A percentile compares a stretch with the other conserved stretches of the same genome.
phyloP scores from a whole-genome alignment of 2,113 vertebrate genomes.

The Oryzias curvinotus region DNA sequence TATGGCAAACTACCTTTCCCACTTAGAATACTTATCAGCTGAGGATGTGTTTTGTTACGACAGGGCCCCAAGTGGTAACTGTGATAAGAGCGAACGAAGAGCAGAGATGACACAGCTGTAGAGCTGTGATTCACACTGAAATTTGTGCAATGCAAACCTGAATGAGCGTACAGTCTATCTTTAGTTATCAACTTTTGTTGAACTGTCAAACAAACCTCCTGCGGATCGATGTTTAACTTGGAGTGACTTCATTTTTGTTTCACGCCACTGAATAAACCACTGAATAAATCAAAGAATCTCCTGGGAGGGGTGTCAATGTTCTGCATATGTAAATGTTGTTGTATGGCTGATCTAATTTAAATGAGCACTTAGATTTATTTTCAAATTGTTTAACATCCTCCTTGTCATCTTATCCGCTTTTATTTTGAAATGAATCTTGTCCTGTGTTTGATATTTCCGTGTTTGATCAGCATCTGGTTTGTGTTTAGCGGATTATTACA shows the following conservation, averaged over 20 bases:
- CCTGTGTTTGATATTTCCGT: too few species aligned
- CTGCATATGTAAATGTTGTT: conserved; percentile 29
- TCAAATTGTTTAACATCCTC: too few species aligned
- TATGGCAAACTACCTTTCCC: not conserved
- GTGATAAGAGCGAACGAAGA: not conserved
- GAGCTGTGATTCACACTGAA: conserved; percentile 2
- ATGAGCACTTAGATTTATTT: not conserved
- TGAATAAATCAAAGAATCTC: conserved; percentile 13
- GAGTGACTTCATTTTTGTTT: conserved; percentile 4
- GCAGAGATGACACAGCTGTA: not conserved
- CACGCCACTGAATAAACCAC: conserved; percentile 2
- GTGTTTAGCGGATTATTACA: not conserved
- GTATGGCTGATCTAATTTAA: conserved; percentile 24
- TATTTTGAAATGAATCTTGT: too few species aligned
- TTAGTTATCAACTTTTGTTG: not conserved
- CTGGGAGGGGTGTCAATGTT: conserved; percentile 8
- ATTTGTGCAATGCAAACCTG: not conserved
- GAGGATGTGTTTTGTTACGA: not conserved
- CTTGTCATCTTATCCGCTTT: too few species aligned
- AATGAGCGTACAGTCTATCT: not conserved
- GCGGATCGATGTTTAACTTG: not conserved
- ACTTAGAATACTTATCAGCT: not conserved
- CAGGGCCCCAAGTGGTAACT: not conserved
- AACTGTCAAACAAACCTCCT: not conserved
- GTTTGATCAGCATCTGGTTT: not conserved